These are phyloP conservation scores for Bombyx mori DNA, from an alignment of 1,140 invertebrate species.

Conservation along the genomic window DNA sequence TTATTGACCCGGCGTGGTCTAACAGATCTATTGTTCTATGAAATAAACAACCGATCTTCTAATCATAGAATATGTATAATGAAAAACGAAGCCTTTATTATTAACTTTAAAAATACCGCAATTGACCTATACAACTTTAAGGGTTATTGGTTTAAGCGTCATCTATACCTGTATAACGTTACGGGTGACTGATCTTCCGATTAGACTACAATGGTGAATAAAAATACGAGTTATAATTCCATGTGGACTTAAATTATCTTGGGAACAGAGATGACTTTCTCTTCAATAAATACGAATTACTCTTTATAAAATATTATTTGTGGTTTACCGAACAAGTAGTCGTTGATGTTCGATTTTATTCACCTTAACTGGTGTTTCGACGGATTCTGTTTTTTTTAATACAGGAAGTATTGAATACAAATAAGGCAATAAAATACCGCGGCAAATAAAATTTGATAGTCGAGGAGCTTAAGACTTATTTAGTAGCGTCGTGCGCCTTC, in stretches of 20 bases:
- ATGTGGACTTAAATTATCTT: constrained; percentile 1
- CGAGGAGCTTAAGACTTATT: constrained; percentile 33
- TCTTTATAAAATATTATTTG: constrained; percentile 18
- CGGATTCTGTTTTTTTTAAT: constrained; percentile 19
- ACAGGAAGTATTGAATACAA: constrained; percentile 54
- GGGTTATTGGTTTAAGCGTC: no score
- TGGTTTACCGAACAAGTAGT: constrained; percentile 13
- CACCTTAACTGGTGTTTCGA: constrained; percentile 2
- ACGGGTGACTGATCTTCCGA: background rate
- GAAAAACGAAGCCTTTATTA: no score
- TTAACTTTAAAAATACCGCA: no score
- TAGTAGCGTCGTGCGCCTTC: constrained; percentile 35
- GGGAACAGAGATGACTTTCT: constrained; percentile 27
- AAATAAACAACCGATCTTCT: no score
- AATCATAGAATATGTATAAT: no score
- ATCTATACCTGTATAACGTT: no score
- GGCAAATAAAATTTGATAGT: constrained; percentile 53
- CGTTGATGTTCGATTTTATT: constrained; percentile 2
- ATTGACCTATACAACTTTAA: no score
- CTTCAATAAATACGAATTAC: constrained; percentile 35
- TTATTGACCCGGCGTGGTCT: constrained; percentile 16
- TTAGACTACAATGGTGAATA: background rate
- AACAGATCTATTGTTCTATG: constrained; percentile 17
- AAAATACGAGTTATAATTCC: no score
- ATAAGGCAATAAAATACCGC: constrained; percentile 45